phyloP scores from a whole-genome alignment of 2,888 invertebrate species.

The Plutella xylostella region DNA sequence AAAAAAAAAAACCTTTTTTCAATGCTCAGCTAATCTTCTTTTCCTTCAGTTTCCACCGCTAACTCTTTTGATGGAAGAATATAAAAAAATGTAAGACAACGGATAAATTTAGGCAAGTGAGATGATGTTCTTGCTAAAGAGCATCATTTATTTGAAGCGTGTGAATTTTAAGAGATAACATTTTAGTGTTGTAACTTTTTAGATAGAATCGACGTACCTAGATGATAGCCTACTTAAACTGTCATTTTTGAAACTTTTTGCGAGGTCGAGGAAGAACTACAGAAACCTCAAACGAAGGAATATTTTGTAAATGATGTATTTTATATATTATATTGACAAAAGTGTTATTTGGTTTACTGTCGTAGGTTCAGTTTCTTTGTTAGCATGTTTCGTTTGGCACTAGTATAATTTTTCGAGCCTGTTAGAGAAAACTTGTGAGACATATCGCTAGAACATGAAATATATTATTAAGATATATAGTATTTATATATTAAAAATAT shows the following conservation, averaged over 20 bases:
- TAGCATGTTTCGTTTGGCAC: conserved; percentile 35
- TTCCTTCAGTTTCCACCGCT: not conserved
- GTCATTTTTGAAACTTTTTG: conserved; percentile 63
- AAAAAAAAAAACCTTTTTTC: conserved; percentile 2
- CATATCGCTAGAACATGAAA: conserved; percentile 66
- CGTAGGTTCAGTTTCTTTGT: conserved; percentile 18
- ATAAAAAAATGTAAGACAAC: not conserved
- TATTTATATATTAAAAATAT: conserved; percentile 10
- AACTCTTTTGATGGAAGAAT: conserved; percentile 1
- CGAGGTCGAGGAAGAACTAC: conserved; percentile 28
- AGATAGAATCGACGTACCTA: conserved; percentile 5
- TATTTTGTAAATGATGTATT: conserved; percentile 65
- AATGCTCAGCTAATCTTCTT: not conserved
- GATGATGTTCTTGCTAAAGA: not conserved
- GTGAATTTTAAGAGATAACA: conserved; percentile 5
- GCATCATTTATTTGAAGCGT: not conserved
- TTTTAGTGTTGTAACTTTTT: conserved; percentile 7
- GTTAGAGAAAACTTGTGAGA: conserved; percentile 58
- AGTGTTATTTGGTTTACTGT: conserved; percentile 19
- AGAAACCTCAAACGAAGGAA: conserved; percentile 31
- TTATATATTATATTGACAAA: conserved; percentile 57
- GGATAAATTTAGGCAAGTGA: not conserved
- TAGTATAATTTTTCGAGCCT: conserved; percentile 43
- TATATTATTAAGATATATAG: conserved; percentile 36
- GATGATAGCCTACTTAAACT: conserved; percentile 13